A percentile compares a stretch with the other conserved stretches of the same genome.
phyloP scores from a whole-genome alignment of 37 sponge, comb jelly and placozoan species.

The Chondrilla cf. caribensis region DNA sequence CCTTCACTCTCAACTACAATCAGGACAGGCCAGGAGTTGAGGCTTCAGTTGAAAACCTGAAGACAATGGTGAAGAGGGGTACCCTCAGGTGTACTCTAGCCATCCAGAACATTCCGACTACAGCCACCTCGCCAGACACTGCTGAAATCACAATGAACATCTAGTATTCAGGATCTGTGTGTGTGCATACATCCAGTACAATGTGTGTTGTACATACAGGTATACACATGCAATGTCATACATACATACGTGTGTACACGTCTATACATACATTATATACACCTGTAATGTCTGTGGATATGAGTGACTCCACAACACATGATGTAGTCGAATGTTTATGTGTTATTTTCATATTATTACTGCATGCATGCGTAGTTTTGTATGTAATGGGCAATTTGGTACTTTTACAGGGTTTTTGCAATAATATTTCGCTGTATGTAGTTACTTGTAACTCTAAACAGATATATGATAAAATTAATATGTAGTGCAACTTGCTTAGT shows the following conservation, averaged over 20 bases:
- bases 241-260: too few relatives aligned
- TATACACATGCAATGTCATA: neutral
- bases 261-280: too few relatives aligned
- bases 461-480: too few relatives aligned
- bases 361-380: neutral
- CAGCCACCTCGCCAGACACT: neutral
- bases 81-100: conserved; percentile 25
- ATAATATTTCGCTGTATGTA: too few relatives aligned
- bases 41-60: neutral
- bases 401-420: neutral
- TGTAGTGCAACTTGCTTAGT: too few relatives aligned
- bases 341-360: too few relatives aligned
- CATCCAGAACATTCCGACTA: conserved; percentile 1
- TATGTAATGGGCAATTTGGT: neutral
- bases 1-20: neutral
- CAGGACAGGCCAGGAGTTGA: neutral
- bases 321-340: too few relatives aligned
- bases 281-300: too few relatives aligned
- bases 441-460: too few relatives aligned
- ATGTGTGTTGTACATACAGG: too few relatives aligned
- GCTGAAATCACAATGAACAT: neutral
- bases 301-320: too few relatives aligned
- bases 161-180: neutral
- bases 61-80: conserved; percentile 18
- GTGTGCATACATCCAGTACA: too few relatives aligned